phyloP scores from a whole-genome alignment of 2,888 invertebrate species.

The Notodonta ziczac region DNA sequence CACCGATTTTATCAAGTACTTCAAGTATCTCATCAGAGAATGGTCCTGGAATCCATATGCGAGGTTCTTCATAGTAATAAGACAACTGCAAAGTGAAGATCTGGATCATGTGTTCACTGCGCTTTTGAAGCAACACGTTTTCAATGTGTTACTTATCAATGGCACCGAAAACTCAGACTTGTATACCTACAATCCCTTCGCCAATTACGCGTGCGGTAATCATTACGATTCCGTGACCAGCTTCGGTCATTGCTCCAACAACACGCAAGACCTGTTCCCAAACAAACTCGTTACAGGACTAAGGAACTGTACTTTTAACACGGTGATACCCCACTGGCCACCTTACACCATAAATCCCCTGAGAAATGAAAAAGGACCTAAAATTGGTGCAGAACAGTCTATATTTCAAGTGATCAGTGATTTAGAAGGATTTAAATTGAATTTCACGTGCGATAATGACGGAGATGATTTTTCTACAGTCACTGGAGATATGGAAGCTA shows the following conservation, averaged over 20 bases:
- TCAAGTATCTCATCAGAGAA: conserved; percentile 38
- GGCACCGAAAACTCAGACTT: conserved; percentile 44
- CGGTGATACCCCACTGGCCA: conserved; percentile 52
- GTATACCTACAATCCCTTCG: conserved; percentile 63
- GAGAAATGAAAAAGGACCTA: conserved; percentile 7
- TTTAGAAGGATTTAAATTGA: conserved; percentile 26
- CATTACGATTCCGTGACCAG: conserved; percentile 49
- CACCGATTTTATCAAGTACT: conserved; percentile 27
- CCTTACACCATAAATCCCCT: conserved; percentile 50
- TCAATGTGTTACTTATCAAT: conserved; percentile 50
- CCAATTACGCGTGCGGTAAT: conserved; percentile 63
- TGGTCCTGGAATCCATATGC: conserved; percentile 54
- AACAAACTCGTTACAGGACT: conserved; percentile 50
- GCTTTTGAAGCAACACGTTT: conserved; percentile 45
- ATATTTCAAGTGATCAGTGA: conserved; percentile 25
- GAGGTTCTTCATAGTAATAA: conserved; percentile 49
- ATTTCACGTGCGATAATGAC: conserved; percentile 19
- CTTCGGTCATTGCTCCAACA: conserved; percentile 51
- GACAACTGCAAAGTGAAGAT: conserved; percentile 25
- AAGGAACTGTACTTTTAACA: conserved; percentile 54
- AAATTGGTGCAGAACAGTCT: conserved; percentile 32
- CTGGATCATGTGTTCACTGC: conserved; percentile 49
- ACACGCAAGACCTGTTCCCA: conserved; percentile 40
- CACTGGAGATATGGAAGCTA: conserved; percentile 41
- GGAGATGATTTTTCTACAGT: conserved; percentile 43